Percentiles rank a stretch among this genome's conserved stretches.
These are phyloP conservation scores for Apodemia duryi DNA, from an alignment of 2,888 invertebrate species.

Conservation along the genomic window DNA sequence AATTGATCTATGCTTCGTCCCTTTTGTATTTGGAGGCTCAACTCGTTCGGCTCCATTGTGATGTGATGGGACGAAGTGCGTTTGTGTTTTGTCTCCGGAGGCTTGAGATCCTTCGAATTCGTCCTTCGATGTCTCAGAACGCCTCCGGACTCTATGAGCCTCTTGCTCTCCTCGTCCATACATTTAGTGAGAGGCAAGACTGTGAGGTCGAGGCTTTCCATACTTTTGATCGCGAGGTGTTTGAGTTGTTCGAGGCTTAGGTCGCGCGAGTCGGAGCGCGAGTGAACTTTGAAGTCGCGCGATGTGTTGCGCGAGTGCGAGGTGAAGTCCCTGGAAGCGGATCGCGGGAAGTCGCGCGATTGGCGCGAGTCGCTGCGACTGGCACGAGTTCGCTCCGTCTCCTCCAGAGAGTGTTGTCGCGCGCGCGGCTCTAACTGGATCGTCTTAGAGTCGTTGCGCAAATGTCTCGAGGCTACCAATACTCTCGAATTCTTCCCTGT, in stretches of 20 bases:
- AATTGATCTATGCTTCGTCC: constrained; percentile 70
- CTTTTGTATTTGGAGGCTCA: constrained; percentile 55
- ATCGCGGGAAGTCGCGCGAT: constrained; percentile 43
- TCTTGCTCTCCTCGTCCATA: constrained; percentile 69
- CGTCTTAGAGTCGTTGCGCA: constrained; percentile 82
- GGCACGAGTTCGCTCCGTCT: constrained; percentile 46
- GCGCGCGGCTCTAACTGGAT: constrained; percentile 81
- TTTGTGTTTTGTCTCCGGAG: constrained; percentile 57
- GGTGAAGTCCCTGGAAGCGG: constrained; percentile 43
- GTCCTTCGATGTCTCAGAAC: constrained; percentile 80
- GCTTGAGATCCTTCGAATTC: constrained; percentile 76
- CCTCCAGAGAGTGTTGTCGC: constrained; percentile 59
- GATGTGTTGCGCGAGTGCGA: constrained; percentile 48
- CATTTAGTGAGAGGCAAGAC: constrained; percentile 57
- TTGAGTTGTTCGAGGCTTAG: constrained; percentile 68
- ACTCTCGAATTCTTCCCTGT: constrained; percentile 54
- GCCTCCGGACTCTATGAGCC: constrained; percentile 60
- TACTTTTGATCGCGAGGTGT: constrained; percentile 67
- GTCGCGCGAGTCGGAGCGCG: constrained; percentile 75
- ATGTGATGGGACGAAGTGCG: constrained; percentile 72
- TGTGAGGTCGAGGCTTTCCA: constrained; percentile 66
- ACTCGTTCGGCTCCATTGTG: constrained; percentile 63
- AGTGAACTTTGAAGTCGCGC: constrained; percentile 59
- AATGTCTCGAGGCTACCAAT: constrained; percentile 74
- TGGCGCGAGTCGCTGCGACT: constrained; percentile 45